phyloP scores from a whole-genome alignment of 2,113 vertebrate genomes.

The Thamnaconus septentrionalis region DNA sequence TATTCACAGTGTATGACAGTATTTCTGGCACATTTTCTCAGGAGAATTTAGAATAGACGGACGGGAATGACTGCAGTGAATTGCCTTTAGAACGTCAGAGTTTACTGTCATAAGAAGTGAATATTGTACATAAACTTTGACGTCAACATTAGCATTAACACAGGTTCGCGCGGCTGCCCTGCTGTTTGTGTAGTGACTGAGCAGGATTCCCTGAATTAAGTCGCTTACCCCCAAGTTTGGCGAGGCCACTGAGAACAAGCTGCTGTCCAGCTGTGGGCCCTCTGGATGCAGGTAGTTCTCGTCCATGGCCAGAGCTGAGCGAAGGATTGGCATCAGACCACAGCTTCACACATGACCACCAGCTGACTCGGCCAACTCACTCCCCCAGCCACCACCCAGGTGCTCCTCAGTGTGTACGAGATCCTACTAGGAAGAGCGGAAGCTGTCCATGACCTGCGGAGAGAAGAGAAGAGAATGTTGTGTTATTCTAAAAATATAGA shows the following conservation, averaged over 20 bases:
- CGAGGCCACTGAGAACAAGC: conserved; percentile 65
- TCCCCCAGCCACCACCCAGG: conserved; percentile 27
- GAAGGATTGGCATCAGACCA: conserved; percentile 77
- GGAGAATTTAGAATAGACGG: no score
- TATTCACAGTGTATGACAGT: no score
- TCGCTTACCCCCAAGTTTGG: conserved; percentile 68
- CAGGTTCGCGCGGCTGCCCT: no score
- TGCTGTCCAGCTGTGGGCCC: conserved; percentile 73
- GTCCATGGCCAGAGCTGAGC: conserved; percentile 78
- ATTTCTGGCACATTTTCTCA: no score
- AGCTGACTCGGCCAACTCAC: conserved; percentile 50
- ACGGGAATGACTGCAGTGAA: no score
- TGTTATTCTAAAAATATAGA: no score
- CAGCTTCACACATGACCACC: conserved; percentile 67
- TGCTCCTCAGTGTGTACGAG: conserved; percentile 47
- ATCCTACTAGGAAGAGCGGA: conserved; percentile 44
- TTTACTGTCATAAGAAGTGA: no score
- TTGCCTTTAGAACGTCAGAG: no score
- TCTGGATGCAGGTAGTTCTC: conserved; percentile 80
- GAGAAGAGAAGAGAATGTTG: not conserved
- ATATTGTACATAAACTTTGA: no score
- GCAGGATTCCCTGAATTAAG: not conserved
- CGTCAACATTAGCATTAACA: no score
- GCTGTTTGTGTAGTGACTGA: no score
- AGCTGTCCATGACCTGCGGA: conserved; percentile 70